Percentiles rank a stretch among this genome's conserved stretches.
These are phyloP conservation scores for Orthosia cruda DNA, from an alignment of 2,888 invertebrate genomes.

Conservation along the genomic window DNA sequence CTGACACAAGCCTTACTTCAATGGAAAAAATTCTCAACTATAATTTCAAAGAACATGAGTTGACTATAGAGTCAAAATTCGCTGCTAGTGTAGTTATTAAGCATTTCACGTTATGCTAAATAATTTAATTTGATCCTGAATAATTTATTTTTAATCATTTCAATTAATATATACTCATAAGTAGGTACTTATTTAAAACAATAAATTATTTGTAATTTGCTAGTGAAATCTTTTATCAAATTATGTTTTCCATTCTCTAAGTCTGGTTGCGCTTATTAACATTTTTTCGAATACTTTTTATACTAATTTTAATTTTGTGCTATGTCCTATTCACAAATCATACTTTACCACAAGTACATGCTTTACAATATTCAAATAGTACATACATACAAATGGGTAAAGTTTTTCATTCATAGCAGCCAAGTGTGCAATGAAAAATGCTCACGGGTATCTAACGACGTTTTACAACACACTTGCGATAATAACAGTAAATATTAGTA, in stretches of 20 bases:
- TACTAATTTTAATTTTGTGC: too few species aligned
- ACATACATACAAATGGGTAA: background rate
- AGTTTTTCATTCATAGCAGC: too few species aligned
- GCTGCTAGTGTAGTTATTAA: too few species aligned
- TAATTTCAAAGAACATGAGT: too few species aligned
- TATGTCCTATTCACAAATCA: conserved; percentile 5
- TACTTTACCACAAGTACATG: background rate
- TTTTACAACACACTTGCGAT: background rate
- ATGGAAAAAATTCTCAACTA: too few species aligned
- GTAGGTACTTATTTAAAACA: background rate
- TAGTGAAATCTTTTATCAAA: background rate
- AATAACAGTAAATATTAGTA: too few species aligned
- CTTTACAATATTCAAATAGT: background rate
- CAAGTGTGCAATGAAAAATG: background rate
- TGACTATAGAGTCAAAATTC: too few species aligned
- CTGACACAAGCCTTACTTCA: too few species aligned
- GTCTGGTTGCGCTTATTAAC: too few species aligned
- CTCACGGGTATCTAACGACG: background rate
- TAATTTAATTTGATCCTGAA: background rate
- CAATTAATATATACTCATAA: background rate
- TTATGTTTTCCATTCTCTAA: too few species aligned
- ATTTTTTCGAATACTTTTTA: conserved; percentile 1
- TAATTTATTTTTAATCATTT: background rate
- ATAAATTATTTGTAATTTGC: background rate
- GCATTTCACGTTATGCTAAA: background rate